Evolutionary conservation across 2,797 vertebrate genomes (phyloP), one percentile per base, ranked within the genome.

Genomic region (Anguilla megastoma): DNA sequence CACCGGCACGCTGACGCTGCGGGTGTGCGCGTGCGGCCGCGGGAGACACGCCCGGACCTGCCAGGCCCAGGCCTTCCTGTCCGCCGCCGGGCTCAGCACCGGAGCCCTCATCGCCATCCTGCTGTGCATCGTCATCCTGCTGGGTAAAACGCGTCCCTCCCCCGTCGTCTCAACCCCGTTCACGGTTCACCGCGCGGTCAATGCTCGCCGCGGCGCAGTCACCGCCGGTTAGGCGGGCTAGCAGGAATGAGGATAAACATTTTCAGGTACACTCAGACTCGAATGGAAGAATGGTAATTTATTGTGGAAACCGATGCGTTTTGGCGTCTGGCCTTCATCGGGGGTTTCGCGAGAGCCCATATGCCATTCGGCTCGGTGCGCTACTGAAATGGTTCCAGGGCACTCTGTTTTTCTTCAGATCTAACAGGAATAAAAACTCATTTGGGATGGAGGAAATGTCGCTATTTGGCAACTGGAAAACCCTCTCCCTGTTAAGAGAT

Each of bases 61-160:
- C 93, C 97, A 96, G 8, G 95, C 97, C 0, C 97, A 97, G 93
- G 97, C 98, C 12, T 98, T 98, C 93, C 96, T 98, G 84, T 98
- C 97, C 45, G 97, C 97, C 0, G 96, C 98, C 0, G 98, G 98
- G 2, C 94, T 99, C 91, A 98, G 98, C 93, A 98, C 97, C 0
- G 98, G 97, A 45, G 98, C 98, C 41, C 95, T 99, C 90, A 97
- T 99, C 3, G 98, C 98, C 79, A 99, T 99, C 89, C 95, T 99
- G 12, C 97, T 98, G 79, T 99, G 98, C 86, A 93, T 98, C 69
- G 84, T 98, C 93, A 98, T 99, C 91, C 96, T 99, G 84, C 93
- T 99, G n/a, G 97, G 98, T 98, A 94, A 96, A 96, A 18, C 14
- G 24, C 60, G 2, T 54, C 85, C 45, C 3, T 60, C 10, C 84